Evolutionary conservation across 2,797 vertebrate genomes (phyloP).

Genomic region (Thripadectes ignobilis): DNA sequence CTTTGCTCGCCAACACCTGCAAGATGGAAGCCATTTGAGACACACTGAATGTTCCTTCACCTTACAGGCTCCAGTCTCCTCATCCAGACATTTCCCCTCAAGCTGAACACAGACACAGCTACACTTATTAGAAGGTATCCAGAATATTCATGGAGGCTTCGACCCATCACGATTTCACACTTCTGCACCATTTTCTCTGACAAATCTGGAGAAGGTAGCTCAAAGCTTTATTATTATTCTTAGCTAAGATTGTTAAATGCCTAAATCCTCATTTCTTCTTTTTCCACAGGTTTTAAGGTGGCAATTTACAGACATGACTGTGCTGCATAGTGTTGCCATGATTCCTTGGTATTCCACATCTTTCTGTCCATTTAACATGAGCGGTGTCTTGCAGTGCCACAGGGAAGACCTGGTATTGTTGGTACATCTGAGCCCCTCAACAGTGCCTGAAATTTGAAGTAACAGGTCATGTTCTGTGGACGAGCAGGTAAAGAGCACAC

Average conservation of each 20-base stretch:
- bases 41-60: not conserved
- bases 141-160: not conserved
- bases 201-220: not conserved
- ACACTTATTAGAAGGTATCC: not conserved
- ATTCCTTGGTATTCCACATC: not conserved
- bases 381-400: fast-evolving
- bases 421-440: not conserved
- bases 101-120: not conserved
- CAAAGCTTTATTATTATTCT: not conserved
- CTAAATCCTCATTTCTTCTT: not conserved
- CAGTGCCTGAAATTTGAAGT: not conserved
- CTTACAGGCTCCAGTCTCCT: not conserved
- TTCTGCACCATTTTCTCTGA: not conserved
- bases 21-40: not conserved
- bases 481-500: not conserved
- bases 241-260: not conserved
- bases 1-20: not conserved
- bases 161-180: not conserved
- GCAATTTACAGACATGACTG: not conserved
- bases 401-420: not conserved
- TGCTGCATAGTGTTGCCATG: fast-evolving
- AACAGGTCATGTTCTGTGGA: not conserved
- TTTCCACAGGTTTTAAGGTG: not conserved
- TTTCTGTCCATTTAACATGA: not conserved
- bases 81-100: not conserved